These are phyloP conservation scores for Scolopax rusticola DNA, from an alignment of 2,797 vertebrate species.

Conservation along the genomic window DNA sequence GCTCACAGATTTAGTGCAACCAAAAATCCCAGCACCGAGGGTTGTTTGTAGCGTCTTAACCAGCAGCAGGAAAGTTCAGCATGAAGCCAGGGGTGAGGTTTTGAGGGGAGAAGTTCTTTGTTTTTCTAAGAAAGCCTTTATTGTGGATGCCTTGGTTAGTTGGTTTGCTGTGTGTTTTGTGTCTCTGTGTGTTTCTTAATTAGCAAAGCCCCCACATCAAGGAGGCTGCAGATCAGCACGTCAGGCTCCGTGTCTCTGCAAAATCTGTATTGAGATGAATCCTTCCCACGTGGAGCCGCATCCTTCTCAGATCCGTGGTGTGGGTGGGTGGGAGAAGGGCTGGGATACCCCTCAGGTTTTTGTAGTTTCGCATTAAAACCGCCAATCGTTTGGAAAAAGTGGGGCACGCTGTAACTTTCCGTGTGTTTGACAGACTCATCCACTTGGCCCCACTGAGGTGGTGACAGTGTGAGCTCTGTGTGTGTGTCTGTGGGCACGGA, in stretches of 20 bases:
- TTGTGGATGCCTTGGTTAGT: not conserved
- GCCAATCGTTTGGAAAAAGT: not conserved
- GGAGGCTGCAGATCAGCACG: not conserved
- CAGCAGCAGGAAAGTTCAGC: not conserved
- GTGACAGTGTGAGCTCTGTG: too few species aligned
- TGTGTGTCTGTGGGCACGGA: not conserved
- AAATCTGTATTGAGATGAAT: not conserved
- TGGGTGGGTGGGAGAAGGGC: not conserved
- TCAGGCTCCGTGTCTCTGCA: not conserved
- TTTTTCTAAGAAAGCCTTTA: not conserved
- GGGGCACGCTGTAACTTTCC: accelerated
- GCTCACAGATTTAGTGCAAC: not conserved
- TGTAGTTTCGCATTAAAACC: not conserved
- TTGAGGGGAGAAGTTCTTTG: not conserved
- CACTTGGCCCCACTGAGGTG: accelerated
- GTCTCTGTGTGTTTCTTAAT: not conserved
- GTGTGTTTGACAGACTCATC: not conserved
- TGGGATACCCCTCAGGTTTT: not conserved
- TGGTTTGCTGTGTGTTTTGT: not conserved
- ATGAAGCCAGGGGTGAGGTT: not conserved
- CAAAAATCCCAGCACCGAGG: not conserved
- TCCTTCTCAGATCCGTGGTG: not conserved
- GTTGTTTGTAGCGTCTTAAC: not conserved
- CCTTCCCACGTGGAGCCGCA: not conserved
- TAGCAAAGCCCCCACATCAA: not conserved